Evolutionary conservation across 2,888 invertebrate genomes (phyloP), one percentile per base, ranked within the genome.

Genomic region (Eilema griseolum): DNA sequence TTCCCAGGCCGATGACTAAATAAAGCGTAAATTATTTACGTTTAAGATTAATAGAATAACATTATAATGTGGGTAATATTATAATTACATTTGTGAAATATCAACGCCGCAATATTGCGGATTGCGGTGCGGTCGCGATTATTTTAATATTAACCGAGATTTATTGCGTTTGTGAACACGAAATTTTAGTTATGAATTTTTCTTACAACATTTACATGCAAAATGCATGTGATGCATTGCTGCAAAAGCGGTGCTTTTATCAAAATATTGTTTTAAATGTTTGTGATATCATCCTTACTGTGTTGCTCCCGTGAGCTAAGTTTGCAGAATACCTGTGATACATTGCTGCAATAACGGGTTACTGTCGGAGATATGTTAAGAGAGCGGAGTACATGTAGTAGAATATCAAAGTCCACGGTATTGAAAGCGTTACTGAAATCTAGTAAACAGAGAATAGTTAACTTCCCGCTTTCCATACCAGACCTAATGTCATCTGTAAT

Each of bases 61-160:
- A 41, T 41, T 62, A 62, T 20, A 52, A 52, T 52, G 52, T 24
- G n/a, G 14, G n/a, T 23, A 37, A 37, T 62, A 20, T 24, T 20
- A 62, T 24, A 62, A 26, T 62, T 62, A 24, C 26, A 26, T 70
- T 28, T n/a, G n/a, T n/a, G 60, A 67, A 74, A 76, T 80, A 76
- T 74, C 66, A 69, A 65, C 31, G 28, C 16, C 26, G 69, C 74
- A 76, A 56, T 73, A 72, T 24, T 61, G 59, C 61, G 37, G 37
- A 71, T 23, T 61, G 61, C 59, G 46, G 37, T 77, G 75, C 56
- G 77, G 77, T 73, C 23, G n/a, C 62, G 37, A 73, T 74, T 79
- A 71, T 81, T 80, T 81, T 72, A 79, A 77, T 74, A 71, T 69
- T 73, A 72, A 74, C 75, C 74, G 69, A 74, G 69, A 75, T 76